Evolutionary conservation across 2,888 invertebrate genomes (phyloP), one percentile per base, ranked within the genome.

Genomic region (Ochropleura plecta): DNA sequence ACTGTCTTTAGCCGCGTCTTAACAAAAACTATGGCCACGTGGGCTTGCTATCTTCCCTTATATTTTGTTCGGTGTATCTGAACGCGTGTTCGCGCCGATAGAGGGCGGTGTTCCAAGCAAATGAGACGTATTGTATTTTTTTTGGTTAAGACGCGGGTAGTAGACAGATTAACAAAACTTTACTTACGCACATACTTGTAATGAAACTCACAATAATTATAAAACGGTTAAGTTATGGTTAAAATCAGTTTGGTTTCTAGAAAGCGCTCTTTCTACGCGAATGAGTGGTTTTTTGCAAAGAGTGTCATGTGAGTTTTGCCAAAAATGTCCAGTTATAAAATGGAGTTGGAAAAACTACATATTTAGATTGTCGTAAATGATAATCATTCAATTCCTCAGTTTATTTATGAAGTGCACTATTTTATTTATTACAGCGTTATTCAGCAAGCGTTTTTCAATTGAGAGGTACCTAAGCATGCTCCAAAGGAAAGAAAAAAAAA

Each of bases 321-420:
- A n/a, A 53, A 49, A 5, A 20, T 5, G 4, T 6, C 62, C 77
- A 82, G 76, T 49, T 1, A 55, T 68, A 77, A 74, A 76, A 77
- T 59, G 63, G 66, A 59, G 30, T 64, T 48, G 10, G 1, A 0
- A 12, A 16, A 51, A 30, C 8, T 51, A n/a, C n/a, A n/a, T n/a
- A 6, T 59, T 49, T 62, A 12, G 0, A 16, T 49, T 10, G 14
- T 12, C 12, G 55, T 46, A 49, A 42, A 82, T 48, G 46, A 66
- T 55, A 8, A 48, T 51, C 42, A 67, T 59, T 85, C 63, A 82
- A 85, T 85, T 85, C 85, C 84, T 69, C 12, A 18, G 8, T n/a
- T 14, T 48, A n/a, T 67, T 59, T 1, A 12, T 72, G 40, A 14
- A 49, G 12, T 40, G 20, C 8, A 20, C 8, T 53, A 18, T 55